Evolutionary conservation across 92 coral and sea anemone species (phyloP).

Genomic region (Paragorgia papillata): DNA sequence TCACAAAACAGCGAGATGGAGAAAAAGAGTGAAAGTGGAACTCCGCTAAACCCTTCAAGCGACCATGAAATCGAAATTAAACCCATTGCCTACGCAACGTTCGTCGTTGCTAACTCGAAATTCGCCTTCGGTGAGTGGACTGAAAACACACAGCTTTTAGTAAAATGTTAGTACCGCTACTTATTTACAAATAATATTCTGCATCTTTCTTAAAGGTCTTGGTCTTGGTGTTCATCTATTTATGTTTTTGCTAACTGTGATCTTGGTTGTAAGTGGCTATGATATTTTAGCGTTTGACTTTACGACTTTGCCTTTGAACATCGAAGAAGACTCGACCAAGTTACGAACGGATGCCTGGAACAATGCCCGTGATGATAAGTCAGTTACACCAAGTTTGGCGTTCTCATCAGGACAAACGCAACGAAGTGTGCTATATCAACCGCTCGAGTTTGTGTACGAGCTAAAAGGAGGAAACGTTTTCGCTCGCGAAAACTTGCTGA

Average conservation of each 20-base stretch:
- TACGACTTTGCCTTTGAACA: conserved; percentile 61
- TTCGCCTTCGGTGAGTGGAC: not conserved
- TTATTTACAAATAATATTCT: not conserved
- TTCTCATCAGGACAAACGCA: conserved; percentile 40
- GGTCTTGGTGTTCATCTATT: conserved; percentile 64
- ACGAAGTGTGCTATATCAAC: conserved; percentile 54
- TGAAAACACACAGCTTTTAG: too few species aligned
- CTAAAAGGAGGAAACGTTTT: conserved; percentile 57
- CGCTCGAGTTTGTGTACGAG: conserved; percentile 62
- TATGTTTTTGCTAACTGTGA: conserved; percentile 47
- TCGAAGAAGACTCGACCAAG: conserved; percentile 59
- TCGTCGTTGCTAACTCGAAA: not conserved
- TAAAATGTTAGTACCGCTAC: not conserved
- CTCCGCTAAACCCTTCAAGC: not conserved
- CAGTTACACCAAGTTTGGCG: conserved; percentile 50
- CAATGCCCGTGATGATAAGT: conserved; percentile 51
- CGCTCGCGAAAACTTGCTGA: conserved; percentile 53
- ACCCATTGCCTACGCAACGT: not conserved
- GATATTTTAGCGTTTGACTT: conserved; percentile 68
- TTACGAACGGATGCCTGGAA: conserved; percentile 79
- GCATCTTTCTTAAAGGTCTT: conserved; percentile 37
- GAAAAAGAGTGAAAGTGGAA: not conserved
- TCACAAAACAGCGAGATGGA: not conserved
- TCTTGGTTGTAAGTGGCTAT: conserved; percentile 60
- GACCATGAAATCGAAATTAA: not conserved